Percentiles rank a stretch among this genome's conserved stretches.
Evolutionary conservation across 2,888 invertebrate genomes (phyloP).

Genomic region (Diadegma fenestrale): DNA sequence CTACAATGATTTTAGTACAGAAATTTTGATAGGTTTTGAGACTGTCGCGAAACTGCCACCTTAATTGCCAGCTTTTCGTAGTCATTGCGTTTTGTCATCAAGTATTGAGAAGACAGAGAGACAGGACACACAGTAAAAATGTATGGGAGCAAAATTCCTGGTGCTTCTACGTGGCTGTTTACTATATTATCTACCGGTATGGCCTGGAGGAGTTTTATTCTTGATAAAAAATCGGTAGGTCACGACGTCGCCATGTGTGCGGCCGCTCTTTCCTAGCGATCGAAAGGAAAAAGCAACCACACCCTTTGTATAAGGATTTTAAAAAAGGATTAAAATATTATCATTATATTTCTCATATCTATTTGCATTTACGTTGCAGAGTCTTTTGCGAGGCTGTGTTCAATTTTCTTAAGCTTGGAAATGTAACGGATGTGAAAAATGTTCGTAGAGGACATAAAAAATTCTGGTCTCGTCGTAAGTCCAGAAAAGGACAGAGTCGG

Average conservation of each 20-base stretch:
- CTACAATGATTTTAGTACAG: too few species aligned
- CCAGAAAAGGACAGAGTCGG: conserved; percentile 18
- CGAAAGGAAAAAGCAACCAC: conserved; percentile 74
- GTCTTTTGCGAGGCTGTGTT: background rate
- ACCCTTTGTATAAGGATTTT: conserved; percentile 75
- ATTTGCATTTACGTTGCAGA: conserved; percentile 25
- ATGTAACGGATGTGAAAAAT: background rate
- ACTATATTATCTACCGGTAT: conserved; percentile 35
- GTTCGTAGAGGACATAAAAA: conserved; percentile 57
- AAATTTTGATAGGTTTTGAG: too few species aligned
- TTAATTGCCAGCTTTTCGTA: background rate
- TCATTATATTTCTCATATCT: conserved; percentile 41
- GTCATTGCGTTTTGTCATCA: background rate
- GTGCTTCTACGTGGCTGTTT: conserved; percentile 20
- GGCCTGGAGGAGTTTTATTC: conserved; percentile 71
- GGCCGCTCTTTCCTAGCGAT: conserved; percentile 69
- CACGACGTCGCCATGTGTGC: conserved; percentile 81
- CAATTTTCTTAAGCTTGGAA: background rate
- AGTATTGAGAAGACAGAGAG: background rate
- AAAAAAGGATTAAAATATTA: background rate
- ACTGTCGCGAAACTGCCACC: too few species aligned
- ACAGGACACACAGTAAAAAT: conserved; percentile 1
- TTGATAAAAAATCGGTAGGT: conserved; percentile 78
- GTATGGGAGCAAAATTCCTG: conserved; percentile 55
- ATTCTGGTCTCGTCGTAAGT: conserved; percentile 63